phyloP scores from a whole-genome alignment of 2,113 vertebrate species.

The Petrocephalus zakoni region DNA sequence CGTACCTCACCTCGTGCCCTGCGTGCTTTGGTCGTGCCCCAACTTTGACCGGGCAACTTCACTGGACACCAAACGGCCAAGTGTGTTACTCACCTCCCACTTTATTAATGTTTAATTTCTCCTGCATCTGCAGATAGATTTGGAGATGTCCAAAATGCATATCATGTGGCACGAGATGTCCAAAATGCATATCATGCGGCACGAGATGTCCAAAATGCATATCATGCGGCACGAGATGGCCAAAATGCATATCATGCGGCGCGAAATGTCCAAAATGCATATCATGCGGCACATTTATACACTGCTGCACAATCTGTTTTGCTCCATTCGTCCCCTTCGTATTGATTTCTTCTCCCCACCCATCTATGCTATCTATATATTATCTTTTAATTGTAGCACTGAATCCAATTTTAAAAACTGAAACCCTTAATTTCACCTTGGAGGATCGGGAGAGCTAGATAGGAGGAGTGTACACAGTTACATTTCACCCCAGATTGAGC shows the following conservation, averaged over 20 bases:
- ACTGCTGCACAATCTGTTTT: not conserved
- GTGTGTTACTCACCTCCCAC: not conserved
- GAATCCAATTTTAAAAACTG: slow-evolving; percentile 14
- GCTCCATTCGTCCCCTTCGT: not conserved
- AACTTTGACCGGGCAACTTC: not conserved
- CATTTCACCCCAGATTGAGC: not conserved
- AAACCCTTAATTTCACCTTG: slow-evolving; percentile 13
- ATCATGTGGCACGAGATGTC: not conserved
- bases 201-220: no score
- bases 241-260: no score
- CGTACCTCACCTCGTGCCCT: not conserved
- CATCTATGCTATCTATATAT: slow-evolving; percentile 15
- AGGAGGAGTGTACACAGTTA: not conserved
- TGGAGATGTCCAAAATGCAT: not conserved
- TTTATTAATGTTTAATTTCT: not conserved
- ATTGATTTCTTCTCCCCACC: slow-evolving; percentile 10
- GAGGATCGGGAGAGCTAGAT: not conserved
- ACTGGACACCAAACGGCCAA: not conserved
- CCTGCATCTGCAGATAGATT: not conserved
- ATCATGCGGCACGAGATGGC: not conserved
- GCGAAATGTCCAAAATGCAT: not conserved
- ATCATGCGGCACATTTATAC: not conserved
- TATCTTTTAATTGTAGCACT: slow-evolving; percentile 19
- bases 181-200: not conserved
- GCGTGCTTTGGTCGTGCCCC: not conserved